Percentiles rank a stretch among this genome's conserved stretches.
Conservation (phyloP, 1,140 invertebrate species). For the Zaprionus gabonicus region DNA sequence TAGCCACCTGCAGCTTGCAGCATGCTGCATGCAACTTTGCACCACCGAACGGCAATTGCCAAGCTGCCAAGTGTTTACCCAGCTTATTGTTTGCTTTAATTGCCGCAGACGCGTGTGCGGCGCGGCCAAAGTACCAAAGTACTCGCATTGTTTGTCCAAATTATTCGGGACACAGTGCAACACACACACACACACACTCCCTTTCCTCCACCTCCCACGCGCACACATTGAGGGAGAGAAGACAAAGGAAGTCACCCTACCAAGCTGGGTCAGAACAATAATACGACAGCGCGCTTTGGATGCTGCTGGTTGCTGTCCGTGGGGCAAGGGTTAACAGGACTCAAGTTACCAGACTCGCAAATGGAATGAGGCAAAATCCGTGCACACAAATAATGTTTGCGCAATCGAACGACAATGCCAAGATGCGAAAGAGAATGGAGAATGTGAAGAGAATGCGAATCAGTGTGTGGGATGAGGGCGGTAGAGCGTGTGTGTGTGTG, state of each 20-base stretch:
- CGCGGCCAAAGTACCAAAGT: slow-evolving; percentile 31
- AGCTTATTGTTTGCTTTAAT: slow-evolving; percentile 78
- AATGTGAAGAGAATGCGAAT: slow-evolving; percentile 11
- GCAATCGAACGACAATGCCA: slow-evolving; percentile 75
- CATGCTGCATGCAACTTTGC: slow-evolving; percentile 31
- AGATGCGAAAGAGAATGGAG: slow-evolving; percentile 7
- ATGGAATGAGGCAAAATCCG: slow-evolving; percentile 19
- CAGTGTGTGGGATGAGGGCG: slow-evolving; percentile 12
- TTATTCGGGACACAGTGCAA: slow-evolving; percentile 46
- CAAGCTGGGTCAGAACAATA: slow-evolving; percentile 24
- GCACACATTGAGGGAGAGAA: not conserved
- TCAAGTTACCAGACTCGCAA: slow-evolving; percentile 54
- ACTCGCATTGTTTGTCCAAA: slow-evolving; percentile 68
- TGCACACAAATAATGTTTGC: slow-evolving; percentile 69
- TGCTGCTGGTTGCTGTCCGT: slow-evolving; percentile 62
- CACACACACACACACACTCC: slow-evolving; percentile 22
- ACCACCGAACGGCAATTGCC: slow-evolving; percentile 34
- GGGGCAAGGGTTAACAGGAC: slow-evolving; percentile 59
- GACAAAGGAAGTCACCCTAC: slow-evolving; percentile 43
- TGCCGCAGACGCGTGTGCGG: slow-evolving; percentile 67
- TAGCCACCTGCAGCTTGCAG: slow-evolving; percentile 18
- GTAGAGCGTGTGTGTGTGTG: not conserved
- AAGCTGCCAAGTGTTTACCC: slow-evolving; percentile 67
- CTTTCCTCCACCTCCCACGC: not conserved
- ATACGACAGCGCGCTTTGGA: slow-evolving; percentile 2